Evolutionary conservation across 1,140 invertebrate species (phyloP), one percentile per base, ranked within the genome.

Genomic region (Hyposmocoma kahamanoa): DNA sequence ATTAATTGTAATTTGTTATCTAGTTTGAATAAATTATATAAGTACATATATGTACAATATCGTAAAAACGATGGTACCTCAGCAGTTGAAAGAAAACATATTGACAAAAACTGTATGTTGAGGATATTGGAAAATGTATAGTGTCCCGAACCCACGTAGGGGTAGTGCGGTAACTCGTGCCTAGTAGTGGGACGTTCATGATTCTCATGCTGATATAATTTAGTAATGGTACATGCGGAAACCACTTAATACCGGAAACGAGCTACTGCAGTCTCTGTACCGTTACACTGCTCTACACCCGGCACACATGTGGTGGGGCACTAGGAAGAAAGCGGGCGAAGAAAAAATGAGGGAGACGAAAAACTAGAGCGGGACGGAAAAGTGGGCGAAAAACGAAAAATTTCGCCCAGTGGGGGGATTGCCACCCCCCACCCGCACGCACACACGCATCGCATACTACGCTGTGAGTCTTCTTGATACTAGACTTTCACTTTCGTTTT

Each of bases 371-470:
- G 67, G 79, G 81, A 84, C 75, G 81, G 79, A 84, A 83, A 83
- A 84, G 77, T 84, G 70, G 78, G 79, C 65, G 81, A 84, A 84
- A 84, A 84, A 84, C 81, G 81, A 84, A 84, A 84, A 84, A 84
- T 84, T 84, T 79, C 73, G 71, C 72, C 78, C 62, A 56, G 67
- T 36, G 45, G 59, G 67, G 51, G 58, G 53, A 59, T 59, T 55
- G 10, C 47, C 50, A 26, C 56, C 26, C 47, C 64, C 61, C 65
- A 50, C 43, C 39, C 70, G 70, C 77, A 79, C 78, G 66, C 78
- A 81, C 76, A 75, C 77, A 67, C 56, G 72, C 64, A 61, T 56
- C 53, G 22, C 13, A 8, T 55, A 67, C 34, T 0, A 13, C 53
- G 67, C 22, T 15, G n/a, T 4, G 0, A n/a, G 0, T 1, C 13